These are phyloP conservation scores for Microplitis demolitor DNA, from an alignment of 1,140 invertebrate species.

Conservation along the genomic window DNA sequence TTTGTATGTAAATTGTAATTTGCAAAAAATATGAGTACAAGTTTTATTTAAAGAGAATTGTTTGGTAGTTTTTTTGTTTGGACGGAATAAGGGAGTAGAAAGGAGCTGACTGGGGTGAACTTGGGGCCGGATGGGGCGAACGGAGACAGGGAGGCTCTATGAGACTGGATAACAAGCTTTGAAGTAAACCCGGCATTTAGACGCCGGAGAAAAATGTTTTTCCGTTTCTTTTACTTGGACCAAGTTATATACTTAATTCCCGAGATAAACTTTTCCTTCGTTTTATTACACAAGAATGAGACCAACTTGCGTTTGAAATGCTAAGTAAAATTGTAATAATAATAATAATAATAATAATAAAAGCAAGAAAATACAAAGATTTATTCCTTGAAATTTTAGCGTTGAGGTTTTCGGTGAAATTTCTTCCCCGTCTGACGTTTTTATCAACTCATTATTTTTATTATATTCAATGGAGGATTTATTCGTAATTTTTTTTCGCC, in stretches of 20 bases:
- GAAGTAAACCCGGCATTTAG: conserved; percentile 45
- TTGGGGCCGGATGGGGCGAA: background rate
- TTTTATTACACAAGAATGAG: conserved; percentile 29
- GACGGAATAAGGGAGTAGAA: conserved; percentile 11
- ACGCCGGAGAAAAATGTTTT: conserved; percentile 46
- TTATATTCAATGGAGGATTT: background rate
- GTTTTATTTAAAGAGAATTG: background rate
- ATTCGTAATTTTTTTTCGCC: background rate
- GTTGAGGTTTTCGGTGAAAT: background rate
- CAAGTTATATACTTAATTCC: conserved; percentile 39
- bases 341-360: background rate
- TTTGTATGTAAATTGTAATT: no score
- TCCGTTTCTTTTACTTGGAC: conserved; percentile 34
- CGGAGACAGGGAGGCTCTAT: conserved; percentile 20
- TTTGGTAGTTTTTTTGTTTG: conserved; percentile 19
- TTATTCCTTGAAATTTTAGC: no score
- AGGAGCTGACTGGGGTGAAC: no score
- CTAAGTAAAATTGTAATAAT: conserved; percentile 36
- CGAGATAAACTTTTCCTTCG: conserved; percentile 45
- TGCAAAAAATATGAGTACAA: no score
- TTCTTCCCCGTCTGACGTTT: background rate
- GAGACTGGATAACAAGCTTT: conserved; percentile 44
- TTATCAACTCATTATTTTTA: background rate
- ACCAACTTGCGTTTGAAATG: conserved; percentile 34
- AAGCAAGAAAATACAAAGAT: no score